Evolutionary conservation across 2,888 invertebrate species (phyloP).

Genomic region (Melikaiella ostensackeni): DNA sequence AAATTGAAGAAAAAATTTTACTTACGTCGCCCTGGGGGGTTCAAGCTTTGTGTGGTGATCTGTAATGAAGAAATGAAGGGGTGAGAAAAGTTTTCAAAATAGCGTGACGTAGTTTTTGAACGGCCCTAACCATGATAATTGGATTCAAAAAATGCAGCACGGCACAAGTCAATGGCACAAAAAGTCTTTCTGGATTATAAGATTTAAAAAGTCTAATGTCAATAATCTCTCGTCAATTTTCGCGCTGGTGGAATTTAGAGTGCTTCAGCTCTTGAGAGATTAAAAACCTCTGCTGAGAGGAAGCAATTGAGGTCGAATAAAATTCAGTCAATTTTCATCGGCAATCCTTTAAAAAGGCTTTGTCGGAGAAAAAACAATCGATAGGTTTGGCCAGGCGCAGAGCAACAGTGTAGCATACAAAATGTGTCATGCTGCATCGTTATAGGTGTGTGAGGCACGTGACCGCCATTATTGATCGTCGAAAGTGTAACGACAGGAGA

Average conservation of each 20-base stretch:
- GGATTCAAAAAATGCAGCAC: not conserved
- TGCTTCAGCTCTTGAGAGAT: not conserved
- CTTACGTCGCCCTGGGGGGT: too few relatives aligned
- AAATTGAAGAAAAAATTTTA: too few relatives aligned
- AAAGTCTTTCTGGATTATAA: not conserved
- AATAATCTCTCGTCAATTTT: conserved; percentile 27
- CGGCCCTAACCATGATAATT: too few relatives aligned
- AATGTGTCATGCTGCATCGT: conserved; percentile 59
- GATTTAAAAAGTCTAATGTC: not conserved
- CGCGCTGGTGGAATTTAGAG: not conserved
- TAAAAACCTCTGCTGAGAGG: conserved; percentile 17
- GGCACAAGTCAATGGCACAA: not conserved
- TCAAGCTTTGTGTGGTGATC: too few relatives aligned
- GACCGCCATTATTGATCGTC: conserved; percentile 61
- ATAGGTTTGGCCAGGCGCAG: conserved; percentile 39
- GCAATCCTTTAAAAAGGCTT: conserved; percentile 37
- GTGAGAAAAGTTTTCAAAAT: too few relatives aligned
- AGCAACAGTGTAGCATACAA: conserved; percentile 49
- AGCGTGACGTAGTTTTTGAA: too few relatives aligned
- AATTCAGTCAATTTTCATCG: conserved; percentile 36
- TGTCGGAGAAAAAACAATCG: conserved; percentile 40
- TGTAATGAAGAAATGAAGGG: too few relatives aligned
- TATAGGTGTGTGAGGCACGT: conserved; percentile 60
- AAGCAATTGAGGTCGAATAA: conserved; percentile 31
- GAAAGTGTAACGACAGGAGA: conserved; percentile 56